Conservation (phyloP, 2,888 invertebrate species). For the Epirrhoe alternata region DNA sequence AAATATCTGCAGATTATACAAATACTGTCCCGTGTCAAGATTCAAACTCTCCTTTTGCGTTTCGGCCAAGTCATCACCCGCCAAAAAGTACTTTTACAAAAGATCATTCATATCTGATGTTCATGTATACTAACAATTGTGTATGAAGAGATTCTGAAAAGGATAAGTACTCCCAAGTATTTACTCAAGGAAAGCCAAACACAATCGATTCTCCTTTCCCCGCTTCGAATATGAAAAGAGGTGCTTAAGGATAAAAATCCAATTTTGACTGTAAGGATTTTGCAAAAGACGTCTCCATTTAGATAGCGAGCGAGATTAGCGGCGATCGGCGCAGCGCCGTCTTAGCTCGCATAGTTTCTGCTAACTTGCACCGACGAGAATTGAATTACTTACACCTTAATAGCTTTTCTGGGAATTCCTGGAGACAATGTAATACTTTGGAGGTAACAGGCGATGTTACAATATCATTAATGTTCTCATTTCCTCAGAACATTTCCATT, state of each 20-base stretch:
- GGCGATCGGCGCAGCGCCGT: conserved; percentile 61
- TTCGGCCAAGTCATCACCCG: too few relatives aligned
- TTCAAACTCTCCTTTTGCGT: too few relatives aligned
- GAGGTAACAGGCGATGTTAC: neutral
- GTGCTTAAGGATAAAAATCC: conserved; percentile 65
- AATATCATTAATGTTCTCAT: conserved; percentile 10
- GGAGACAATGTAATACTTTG: conserved; percentile 15
- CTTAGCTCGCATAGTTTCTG: conserved; percentile 67
- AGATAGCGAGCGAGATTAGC: conserved; percentile 67
- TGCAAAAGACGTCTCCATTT: conserved; percentile 69
- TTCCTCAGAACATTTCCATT: neutral
- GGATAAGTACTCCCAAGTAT: neutral
- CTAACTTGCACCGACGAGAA: conserved; percentile 63
- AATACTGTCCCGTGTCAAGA: too few relatives aligned
- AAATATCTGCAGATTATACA: too few relatives aligned
- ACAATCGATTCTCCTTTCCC: conserved; percentile 40
- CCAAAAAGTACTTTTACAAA: too few relatives aligned
- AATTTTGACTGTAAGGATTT: conserved; percentile 65
- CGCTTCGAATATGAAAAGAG: conserved; percentile 47
- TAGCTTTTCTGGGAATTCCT: conserved; percentile 23
- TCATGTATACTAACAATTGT: neutral
- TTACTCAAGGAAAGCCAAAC: conserved; percentile 25
- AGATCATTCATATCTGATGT: too few relatives aligned
- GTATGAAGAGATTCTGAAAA: neutral
- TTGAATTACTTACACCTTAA: conserved; percentile 60